Percentiles rank a stretch among this genome's conserved stretches.
Conservation (phyloP, 2,797 vertebrate genomes). For the Poeciliopsis presidionis region DNA sequence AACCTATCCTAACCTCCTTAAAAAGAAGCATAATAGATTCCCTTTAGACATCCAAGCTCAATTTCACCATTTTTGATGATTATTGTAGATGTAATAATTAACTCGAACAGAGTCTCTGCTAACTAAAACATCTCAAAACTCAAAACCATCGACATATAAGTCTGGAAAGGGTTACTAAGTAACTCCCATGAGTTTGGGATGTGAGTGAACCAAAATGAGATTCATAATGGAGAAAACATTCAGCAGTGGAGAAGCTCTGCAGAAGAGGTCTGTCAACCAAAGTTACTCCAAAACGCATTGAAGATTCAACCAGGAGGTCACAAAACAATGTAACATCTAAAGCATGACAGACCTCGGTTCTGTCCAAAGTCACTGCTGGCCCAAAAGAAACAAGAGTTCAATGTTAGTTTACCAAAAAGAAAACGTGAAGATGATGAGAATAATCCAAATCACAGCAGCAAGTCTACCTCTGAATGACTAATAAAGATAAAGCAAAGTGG, state of each 20-base stretch:
- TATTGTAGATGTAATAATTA: neutral
- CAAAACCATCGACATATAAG: neutral
- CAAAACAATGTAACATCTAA: neutral
- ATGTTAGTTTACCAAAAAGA: neutral
- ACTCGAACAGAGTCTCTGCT: neutral
- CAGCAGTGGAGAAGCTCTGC: neutral
- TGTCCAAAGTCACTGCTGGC: neutral
- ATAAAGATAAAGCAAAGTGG: neutral
- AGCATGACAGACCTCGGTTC: neutral
- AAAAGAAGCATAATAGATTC: neutral
- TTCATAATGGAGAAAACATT: neutral
- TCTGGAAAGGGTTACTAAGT: neutral
- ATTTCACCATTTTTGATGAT: neutral
- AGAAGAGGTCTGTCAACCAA: neutral
- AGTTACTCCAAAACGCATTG: neutral
- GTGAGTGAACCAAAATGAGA: neutral
- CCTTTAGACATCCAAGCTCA: neutral
- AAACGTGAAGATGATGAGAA: neutral
- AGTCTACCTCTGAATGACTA: neutral
- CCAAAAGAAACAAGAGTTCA: neutral
- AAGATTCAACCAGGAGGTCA: neutral
- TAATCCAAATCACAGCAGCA: neutral
- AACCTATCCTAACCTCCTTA: too few species aligned
- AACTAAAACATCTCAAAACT: neutral
- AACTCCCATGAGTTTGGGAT: neutral